Evolutionary conservation across 2,888 invertebrate species (phyloP).

Genomic region (Lasioglossum pauxillum): DNA sequence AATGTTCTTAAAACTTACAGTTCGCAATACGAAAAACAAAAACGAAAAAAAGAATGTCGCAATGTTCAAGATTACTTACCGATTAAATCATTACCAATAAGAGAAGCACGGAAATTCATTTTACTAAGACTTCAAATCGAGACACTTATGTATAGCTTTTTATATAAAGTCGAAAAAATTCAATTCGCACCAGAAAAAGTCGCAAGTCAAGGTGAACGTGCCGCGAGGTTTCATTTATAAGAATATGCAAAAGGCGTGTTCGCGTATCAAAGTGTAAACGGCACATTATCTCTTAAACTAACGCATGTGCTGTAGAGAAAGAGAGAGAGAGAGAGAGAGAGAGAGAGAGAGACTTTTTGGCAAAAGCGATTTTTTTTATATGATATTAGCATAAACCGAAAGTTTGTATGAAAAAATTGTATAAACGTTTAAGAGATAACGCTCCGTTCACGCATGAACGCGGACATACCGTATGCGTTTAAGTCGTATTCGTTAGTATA

Average conservation of each 20-base stretch:
- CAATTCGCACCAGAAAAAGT: slow-evolving; percentile 6
- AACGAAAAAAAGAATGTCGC: slow-evolving; percentile 11
- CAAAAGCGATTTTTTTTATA: background rate
- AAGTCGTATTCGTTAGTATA: slow-evolving; percentile 19
- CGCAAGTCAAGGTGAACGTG: slow-evolving; percentile 6
- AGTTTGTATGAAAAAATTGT: background rate
- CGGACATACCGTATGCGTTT: background rate
- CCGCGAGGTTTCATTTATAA: slow-evolving; percentile 28
- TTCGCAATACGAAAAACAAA: slow-evolving; percentile 16
- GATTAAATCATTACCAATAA: slow-evolving; percentile 1
- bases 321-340: no score
- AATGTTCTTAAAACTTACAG: slow-evolving; percentile 12
- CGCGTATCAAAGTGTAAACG: background rate
- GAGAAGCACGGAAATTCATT: slow-evolving; percentile 7
- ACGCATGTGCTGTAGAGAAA: background rate
- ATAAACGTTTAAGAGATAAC: background rate
- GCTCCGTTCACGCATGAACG: background rate
- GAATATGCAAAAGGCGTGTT: background rate
- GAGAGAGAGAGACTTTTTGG: background rate
- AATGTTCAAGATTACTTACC: slow-evolving; percentile 17
- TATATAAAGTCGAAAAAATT: slow-evolving; percentile 30
- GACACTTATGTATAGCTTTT: slow-evolving; percentile 46
- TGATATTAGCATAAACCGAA: background rate
- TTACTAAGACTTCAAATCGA: slow-evolving; percentile 10
- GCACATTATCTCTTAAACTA: background rate